A percentile compares a stretch with the other conserved stretches of the same genome.
phyloP scores from a whole-genome alignment of 1,140 invertebrate genomes.

The Apis laboriosa region DNA sequence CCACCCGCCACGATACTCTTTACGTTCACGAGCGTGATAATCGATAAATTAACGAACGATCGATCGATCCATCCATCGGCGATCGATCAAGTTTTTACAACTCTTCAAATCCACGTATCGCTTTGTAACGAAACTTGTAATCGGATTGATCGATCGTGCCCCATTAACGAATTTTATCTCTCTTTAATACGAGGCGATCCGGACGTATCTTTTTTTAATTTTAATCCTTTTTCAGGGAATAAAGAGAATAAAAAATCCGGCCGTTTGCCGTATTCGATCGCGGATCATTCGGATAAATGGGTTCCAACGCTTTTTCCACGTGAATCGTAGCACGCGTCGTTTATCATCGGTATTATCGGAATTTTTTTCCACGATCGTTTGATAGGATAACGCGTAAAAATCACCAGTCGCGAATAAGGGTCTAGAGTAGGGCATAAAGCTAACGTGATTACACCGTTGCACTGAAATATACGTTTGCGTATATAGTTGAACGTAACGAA shows the following conservation, averaged over 20 bases:
- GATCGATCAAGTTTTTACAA: not conserved
- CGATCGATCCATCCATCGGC: slow-evolving; percentile 4
- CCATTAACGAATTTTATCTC: not conserved
- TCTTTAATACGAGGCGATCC: not conserved
- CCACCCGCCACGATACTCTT: slow-evolving; percentile 2
- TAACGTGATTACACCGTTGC: slow-evolving; percentile 48
- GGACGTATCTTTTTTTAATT: not conserved
- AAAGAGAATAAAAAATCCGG: no score
- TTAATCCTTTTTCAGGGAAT: not conserved
- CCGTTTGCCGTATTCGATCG: not conserved
- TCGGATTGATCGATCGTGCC: not conserved
- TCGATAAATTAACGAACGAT: slow-evolving; percentile 36
- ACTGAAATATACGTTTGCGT: slow-evolving; percentile 66
- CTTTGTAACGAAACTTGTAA: not conserved
- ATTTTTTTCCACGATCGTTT: not conserved
- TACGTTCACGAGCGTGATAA: not conserved
- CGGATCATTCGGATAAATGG: not conserved
- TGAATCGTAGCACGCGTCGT: not conserved
- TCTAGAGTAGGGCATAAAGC: slow-evolving; percentile 28
- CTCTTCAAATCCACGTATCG: not conserved
- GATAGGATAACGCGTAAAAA: slow-evolving; percentile 16
- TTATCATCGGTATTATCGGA: not conserved
- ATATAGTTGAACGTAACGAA: slow-evolving; percentile 61
- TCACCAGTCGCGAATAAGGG: slow-evolving; percentile 25
- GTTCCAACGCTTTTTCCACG: not conserved